Evolutionary conservation across 1,140 invertebrate species (phyloP).

Genomic region (Drosophila pandora): DNA sequence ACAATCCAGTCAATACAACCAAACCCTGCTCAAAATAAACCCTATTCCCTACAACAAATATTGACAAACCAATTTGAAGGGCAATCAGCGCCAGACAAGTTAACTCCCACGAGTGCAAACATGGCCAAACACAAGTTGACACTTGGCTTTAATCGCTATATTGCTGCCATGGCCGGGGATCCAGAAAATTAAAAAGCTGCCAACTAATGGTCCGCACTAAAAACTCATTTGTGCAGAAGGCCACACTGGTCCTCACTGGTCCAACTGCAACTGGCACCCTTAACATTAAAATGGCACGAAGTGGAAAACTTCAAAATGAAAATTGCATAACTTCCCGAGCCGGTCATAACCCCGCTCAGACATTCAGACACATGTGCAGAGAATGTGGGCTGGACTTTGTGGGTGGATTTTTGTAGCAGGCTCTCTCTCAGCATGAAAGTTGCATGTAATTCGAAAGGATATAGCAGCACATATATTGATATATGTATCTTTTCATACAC

Average conservation of each 20-base stretch:
- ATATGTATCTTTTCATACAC: conserved; percentile 1
- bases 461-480: conserved; percentile 12
- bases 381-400: conserved; percentile 13
- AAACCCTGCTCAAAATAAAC: no score
- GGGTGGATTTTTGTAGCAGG: neutral
- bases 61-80: conserved; percentile 27
- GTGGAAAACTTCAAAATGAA: conserved; percentile 66
- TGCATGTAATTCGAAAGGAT: conserved; percentile 52
- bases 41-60: neutral
- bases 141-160: conserved; percentile 49
- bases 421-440: conserved; percentile 56
- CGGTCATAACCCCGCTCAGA: conserved; percentile 30
- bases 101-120: conserved; percentile 10
- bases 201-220: conserved; percentile 57
- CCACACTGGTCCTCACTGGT: conserved; percentile 18
- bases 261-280: conserved; percentile 6
- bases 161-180: neutral
- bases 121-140: conserved; percentile 47
- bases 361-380: conserved; percentile 21
- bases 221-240: conserved; percentile 61
- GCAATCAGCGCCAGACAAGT: conserved; percentile 23
- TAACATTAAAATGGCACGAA: conserved; percentile 15
- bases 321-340: conserved; percentile 66
- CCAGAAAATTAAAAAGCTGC: conserved; percentile 65
- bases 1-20: no score